phyloP scores from a whole-genome alignment of 1,140 invertebrate genomes.

The Anastatus disparis region DNA sequence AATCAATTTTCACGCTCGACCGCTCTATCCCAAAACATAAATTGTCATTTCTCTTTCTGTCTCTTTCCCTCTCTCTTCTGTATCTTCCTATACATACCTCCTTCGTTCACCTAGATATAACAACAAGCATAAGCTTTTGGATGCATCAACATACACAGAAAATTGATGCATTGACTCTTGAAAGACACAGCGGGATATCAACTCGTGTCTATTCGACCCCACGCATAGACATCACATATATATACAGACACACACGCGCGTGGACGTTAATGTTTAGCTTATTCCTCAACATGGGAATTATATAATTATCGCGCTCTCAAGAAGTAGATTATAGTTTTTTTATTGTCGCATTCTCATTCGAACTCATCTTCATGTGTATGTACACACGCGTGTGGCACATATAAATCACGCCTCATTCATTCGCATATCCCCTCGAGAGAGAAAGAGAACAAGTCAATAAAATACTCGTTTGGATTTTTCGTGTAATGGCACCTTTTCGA shows the following conservation, averaged over 20 bases:
- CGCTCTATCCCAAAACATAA: neutral
- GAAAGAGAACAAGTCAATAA: slow-evolving; percentile 4
- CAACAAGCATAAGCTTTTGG: neutral
- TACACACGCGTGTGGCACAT: neutral
- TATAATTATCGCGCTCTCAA: slow-evolving; percentile 42
- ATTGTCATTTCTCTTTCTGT: neutral
- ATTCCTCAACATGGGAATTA: slow-evolving; percentile 39
- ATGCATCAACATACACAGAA: neutral
- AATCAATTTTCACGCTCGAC: slow-evolving; percentile 1
- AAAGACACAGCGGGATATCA: slow-evolving; percentile 26
- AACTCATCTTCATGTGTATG: too few relatives aligned
- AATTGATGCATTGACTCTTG: neutral
- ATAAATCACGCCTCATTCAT: slow-evolving; percentile 31
- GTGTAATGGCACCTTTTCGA: too few relatives aligned
- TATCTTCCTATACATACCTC: neutral
- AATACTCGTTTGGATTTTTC: slow-evolving; percentile 21
- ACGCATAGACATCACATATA: too few relatives aligned
- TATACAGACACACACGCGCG: too few relatives aligned
- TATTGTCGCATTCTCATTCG: too few relatives aligned
- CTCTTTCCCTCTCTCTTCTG: neutral
- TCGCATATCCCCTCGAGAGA: neutral
- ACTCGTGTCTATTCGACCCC: too few relatives aligned
- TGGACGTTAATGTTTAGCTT: too few relatives aligned
- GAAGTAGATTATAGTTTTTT: slow-evolving; percentile 21
- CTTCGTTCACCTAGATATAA: too few relatives aligned